phyloP scores from a whole-genome alignment of 2,888 invertebrate species.

The Norana najaformis region DNA sequence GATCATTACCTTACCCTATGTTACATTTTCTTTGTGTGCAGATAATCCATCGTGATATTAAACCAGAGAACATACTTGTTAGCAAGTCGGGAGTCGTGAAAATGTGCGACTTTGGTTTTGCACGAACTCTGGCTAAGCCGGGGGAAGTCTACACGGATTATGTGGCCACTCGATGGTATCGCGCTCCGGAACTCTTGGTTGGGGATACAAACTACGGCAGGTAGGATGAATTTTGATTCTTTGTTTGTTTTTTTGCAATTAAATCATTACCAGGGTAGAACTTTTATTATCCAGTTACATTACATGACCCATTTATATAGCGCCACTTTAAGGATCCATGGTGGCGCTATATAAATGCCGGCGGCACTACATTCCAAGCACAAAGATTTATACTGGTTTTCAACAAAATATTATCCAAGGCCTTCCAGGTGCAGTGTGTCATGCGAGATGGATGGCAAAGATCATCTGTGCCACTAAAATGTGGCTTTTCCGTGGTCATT shows the following conservation, averaged over 20 bases:
- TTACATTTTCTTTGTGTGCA: slow-evolving; percentile 39
- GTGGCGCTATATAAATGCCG: background rate
- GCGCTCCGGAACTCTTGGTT: slow-evolving; percentile 82
- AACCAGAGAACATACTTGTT: slow-evolving; percentile 85
- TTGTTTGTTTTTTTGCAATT: no score
- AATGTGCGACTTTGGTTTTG: slow-evolving; percentile 89
- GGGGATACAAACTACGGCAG: slow-evolving; percentile 73
- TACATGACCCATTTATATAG: background rate
- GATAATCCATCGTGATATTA: slow-evolving; percentile 83
- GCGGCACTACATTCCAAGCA: background rate
- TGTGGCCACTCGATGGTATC: slow-evolving; percentile 86
- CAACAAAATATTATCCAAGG: no score
- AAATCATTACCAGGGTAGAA: background rate
- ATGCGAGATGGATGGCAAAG: no score
- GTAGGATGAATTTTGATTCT: slow-evolving; percentile 57
- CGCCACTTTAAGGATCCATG: background rate
- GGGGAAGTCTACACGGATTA: slow-evolving; percentile 83
- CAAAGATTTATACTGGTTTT: no score
- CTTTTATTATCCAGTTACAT: background rate
- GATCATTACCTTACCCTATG: background rate
- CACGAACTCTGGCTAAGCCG: slow-evolving; percentile 69
- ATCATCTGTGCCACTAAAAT: no score
- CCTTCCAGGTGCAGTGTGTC: no score
- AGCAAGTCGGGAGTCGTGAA: slow-evolving; percentile 77
- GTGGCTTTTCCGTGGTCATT: no score